Base-by-base conservation (phyloP, 2,113 vertebrate genomes). In the Chlamydotis undulata region DNA sequence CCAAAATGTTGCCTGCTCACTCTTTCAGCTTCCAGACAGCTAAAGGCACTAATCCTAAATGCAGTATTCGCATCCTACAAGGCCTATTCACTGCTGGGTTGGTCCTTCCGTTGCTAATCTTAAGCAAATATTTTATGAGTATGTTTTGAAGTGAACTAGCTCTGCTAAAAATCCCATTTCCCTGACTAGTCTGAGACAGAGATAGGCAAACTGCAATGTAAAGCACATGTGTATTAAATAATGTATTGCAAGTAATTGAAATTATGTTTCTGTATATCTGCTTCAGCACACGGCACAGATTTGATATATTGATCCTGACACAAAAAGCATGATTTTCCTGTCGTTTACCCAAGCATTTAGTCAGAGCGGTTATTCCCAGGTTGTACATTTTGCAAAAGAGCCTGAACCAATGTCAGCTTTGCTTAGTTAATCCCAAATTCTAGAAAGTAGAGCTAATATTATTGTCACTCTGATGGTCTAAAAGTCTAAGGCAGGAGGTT, bases 191-290 rank as follows among this genome's bases (percentile, higher is more conserved):
- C 49, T 87, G 74, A 92, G 69, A 26, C 0, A 0, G 69, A 96
- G 78, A 57, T 5, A 81, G 28, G 74, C 80, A 84, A 81, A 89
- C 71, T 13, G 3, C 31, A 45, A 56, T 71, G 49, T 69, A 75
- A 84, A 89, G 80, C 86, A 91, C 74, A 39, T 71, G 37, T 87
- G 74, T 85, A 79, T 93, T 96, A 96, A 95, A 92, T 92, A 95
- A 91, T 84, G 29, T 47, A 92, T 96, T 91, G 76, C 50, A 57
- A 82, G 67, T 92, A 92, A 93, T 61, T 92, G 86, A 91, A 93
- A 85, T 94, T 45, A 76, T 65, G 70, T 89, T 92, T 91, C 83
- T 94, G 18, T 76, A 23, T 90, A 76, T 91, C 80, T 92, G 81
- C 83, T 85, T 71, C 80, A 92, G 89, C 73, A 78, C 31, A 71